Conservation (phyloP, 2,113 vertebrate species). For the Tragelaphus buxtoni region DNA sequence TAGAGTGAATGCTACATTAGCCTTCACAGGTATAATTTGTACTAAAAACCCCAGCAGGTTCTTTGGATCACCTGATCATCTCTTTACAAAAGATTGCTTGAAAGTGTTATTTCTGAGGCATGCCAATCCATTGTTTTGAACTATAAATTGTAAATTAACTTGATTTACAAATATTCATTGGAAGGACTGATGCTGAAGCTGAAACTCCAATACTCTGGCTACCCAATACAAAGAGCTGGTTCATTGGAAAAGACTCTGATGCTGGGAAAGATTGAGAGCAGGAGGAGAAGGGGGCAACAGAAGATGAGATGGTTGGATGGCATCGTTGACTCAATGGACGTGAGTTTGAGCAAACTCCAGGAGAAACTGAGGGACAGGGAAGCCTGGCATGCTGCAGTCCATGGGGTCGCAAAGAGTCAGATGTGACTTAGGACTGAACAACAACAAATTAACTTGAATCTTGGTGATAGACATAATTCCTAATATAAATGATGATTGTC, state of each 20-base stretch:
- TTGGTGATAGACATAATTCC: background rate
- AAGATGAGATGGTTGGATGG: background rate
- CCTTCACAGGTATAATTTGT: background rate
- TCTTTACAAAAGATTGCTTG: background rate
- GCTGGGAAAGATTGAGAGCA: background rate
- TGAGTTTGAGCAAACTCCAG: background rate
- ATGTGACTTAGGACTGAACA: background rate
- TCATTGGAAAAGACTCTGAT: background rate
- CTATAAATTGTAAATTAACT: background rate
- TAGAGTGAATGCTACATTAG: background rate
- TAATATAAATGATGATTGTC: background rate
- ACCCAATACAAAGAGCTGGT: background rate
- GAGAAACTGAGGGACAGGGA: background rate
- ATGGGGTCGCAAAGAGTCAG: background rate
- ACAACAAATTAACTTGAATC: background rate
- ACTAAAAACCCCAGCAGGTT: background rate
- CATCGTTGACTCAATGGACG: background rate
- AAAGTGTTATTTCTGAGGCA: background rate
- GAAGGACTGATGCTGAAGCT: background rate
- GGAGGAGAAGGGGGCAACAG: background rate
- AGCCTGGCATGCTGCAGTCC: background rate
- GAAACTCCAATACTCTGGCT: background rate
- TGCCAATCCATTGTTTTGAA: background rate
- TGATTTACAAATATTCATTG: background rate
- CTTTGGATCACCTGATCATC: constrained; percentile 5